Percentiles rank a stretch among this genome's conserved stretches.
phyloP scores from a whole-genome alignment of 2,113 vertebrate species.

The Neogale vison region DNA sequence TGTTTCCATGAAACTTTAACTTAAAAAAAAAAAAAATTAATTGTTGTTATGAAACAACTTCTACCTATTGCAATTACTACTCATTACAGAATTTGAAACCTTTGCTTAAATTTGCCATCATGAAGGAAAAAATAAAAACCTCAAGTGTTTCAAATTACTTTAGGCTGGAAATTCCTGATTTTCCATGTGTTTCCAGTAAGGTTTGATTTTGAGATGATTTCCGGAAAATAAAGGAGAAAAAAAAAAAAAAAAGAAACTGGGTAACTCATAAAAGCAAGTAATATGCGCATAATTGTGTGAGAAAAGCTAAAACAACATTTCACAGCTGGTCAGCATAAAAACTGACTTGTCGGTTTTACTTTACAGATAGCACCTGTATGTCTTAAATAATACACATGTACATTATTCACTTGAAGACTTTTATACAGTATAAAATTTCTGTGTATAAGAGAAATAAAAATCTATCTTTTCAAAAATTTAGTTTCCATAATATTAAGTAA shows the following conservation, averaged over 20 bases:
- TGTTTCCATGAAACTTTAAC: not conserved
- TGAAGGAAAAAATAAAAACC: not conserved
- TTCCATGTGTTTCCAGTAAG: constrained; percentile 72
- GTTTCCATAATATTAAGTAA: constrained; percentile 13
- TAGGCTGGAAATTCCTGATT: constrained; percentile 61
- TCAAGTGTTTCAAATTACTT: constrained; percentile 68
- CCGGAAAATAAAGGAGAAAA: constrained; percentile 59
- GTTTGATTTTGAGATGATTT: constrained; percentile 69
- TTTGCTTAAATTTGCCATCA: constrained; percentile 29
- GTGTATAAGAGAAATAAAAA: constrained; percentile 47
- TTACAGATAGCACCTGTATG: constrained; percentile 74
- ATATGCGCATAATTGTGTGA: constrained; percentile 64
- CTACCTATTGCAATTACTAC: not conserved
- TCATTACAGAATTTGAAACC: constrained; percentile 22
- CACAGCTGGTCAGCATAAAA: constrained; percentile 64
- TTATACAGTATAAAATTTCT: constrained; percentile 27
- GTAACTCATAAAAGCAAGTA: constrained; percentile 70
- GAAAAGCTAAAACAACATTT: constrained; percentile 74
- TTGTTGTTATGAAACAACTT: not conserved
- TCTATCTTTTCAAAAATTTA: not conserved
- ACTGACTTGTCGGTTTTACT: constrained; percentile 50
- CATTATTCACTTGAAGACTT: constrained; percentile 56
- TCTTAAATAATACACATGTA: constrained; percentile 64
- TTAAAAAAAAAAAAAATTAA: not conserved
- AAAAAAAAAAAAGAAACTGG: constrained; percentile 17